phyloP scores from a whole-genome alignment of 2,797 vertebrate species.

The Alouatta caraya region DNA sequence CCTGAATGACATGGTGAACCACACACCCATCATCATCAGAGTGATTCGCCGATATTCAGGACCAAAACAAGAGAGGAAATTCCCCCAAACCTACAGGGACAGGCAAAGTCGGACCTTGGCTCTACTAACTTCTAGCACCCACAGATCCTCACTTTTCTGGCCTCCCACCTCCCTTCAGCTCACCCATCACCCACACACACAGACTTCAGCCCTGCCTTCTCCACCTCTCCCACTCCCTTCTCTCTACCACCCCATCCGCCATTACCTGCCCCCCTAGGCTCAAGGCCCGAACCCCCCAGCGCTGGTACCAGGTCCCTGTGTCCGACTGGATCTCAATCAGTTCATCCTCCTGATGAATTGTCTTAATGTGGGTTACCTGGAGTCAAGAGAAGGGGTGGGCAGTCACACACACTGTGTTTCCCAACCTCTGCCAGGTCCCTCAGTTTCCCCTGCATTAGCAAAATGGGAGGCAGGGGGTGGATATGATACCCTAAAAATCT shows the following conservation, averaged over 20 bases:
- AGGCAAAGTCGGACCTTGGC: not conserved
- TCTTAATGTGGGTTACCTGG: constrained; percentile 98
- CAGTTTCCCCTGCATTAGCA: not conserved
- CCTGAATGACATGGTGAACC: constrained; percentile 99
- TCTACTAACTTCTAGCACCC: not conserved
- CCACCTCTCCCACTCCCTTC: not conserved
- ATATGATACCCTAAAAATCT: not conserved
- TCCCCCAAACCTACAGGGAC: constrained; percentile 91
- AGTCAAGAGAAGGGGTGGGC: not conserved
- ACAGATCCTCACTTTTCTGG: not conserved
- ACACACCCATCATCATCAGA: constrained; percentile 98
- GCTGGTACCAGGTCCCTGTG: constrained; percentile 91
- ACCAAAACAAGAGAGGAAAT: constrained; percentile 92
- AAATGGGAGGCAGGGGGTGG: not conserved
- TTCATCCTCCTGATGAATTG: constrained; percentile 95
- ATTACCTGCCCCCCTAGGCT: constrained; percentile 93
- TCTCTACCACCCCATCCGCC: not conserved
- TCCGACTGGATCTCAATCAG: constrained; percentile 93
- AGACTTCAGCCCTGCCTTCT: not conserved
- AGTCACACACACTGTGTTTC: not conserved
- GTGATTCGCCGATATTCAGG: constrained; percentile 95
- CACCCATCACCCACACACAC: not conserved
- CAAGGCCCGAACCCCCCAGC: constrained; percentile 92
- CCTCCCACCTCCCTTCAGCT: not conserved
- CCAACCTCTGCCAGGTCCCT: not conserved